These are phyloP conservation scores for Stichodactyla mertensii DNA, from an alignment of 64 coral and sea anemone species.

Conservation along the genomic window DNA sequence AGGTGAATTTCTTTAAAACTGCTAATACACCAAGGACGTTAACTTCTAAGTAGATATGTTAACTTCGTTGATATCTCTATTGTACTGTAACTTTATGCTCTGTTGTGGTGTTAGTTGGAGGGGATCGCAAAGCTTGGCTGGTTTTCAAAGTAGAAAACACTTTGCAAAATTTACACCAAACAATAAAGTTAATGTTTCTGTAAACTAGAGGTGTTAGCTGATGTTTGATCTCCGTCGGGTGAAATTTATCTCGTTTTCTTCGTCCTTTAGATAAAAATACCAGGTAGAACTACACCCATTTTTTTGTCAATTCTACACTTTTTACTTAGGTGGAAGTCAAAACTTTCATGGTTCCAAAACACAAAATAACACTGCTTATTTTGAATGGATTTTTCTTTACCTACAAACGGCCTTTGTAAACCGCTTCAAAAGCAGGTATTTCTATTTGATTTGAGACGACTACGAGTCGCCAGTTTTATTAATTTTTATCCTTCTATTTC, in stretches of 20 bases:
- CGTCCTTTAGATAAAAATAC: background rate
- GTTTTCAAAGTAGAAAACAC: slow-evolving; percentile 16
- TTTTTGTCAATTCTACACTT: background rate
- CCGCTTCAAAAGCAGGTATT: background rate
- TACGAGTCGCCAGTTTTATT: background rate
- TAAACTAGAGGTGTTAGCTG: slow-evolving; percentile 19
- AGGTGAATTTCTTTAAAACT: background rate
- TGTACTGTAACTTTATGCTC: background rate
- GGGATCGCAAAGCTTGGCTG: slow-evolving; percentile 1
- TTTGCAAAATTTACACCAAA: slow-evolving; percentile 4
- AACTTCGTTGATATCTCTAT: background rate
- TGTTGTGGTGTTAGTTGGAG: background rate
- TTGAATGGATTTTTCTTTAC: background rate
- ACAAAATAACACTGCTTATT: background rate
- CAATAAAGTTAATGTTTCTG: background rate
- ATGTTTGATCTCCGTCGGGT: background rate
- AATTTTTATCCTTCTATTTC: background rate
- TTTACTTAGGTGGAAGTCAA: background rate
- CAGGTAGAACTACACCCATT: background rate
- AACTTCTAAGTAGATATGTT: background rate
- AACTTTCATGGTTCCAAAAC: background rate
- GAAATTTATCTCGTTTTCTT: background rate
- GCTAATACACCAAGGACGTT: background rate
- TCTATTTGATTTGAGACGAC: background rate
- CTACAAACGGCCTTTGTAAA: background rate